Evolutionary conservation across 2,888 invertebrate species (phyloP), one percentile per base, ranked within the genome.

Genomic region (Ochropleura plecta): DNA sequence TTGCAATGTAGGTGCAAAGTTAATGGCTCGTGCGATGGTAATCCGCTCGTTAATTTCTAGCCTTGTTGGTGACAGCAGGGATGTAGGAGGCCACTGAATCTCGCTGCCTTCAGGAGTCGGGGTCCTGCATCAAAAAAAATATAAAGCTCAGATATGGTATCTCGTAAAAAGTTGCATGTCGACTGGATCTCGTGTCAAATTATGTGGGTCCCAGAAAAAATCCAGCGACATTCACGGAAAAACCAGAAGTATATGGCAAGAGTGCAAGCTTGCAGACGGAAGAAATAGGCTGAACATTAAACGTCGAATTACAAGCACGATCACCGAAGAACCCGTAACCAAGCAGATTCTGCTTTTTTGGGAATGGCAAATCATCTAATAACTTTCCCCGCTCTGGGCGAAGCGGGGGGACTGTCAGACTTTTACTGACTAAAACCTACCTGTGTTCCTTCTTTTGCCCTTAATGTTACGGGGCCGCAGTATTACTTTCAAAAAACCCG

Each of bases 51-150:
- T 79, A 7, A 79, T 42, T 20, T 69, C 49, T 16, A 79, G 44
- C n/a, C 75, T 80, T 69, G 6, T 16, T 1, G 78, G 80, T 53
- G 76, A 51, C 3, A 40, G 14, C 10, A 49, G 18, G 1, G 81
- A 75, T 0, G 75, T 65, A 18, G 64, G 59, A 12, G 68, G 59
- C 78, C 78, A 79, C 48, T 60, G 68, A 40, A 79, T 3, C 40
- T 75, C 59, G 0, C 75, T 75, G 8, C 75, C 78, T 55, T 80
- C 53, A 18, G 55, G 78, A 40, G 80, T 79, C 10, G 78, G 78
- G 3, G 20, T 55, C 12, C 78, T 79, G 81, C 5, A 60, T 40
- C 2, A 67, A 79, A 1, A 12, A 57, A n/a, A 64, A 3, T 46
- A 30, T 18, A 7, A 30, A 44, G n/a, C 44, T 44, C 1, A n/a